Evolutionary conservation across 2,113 vertebrate genomes (phyloP).

Genomic region (Eurypyga helias): DNA sequence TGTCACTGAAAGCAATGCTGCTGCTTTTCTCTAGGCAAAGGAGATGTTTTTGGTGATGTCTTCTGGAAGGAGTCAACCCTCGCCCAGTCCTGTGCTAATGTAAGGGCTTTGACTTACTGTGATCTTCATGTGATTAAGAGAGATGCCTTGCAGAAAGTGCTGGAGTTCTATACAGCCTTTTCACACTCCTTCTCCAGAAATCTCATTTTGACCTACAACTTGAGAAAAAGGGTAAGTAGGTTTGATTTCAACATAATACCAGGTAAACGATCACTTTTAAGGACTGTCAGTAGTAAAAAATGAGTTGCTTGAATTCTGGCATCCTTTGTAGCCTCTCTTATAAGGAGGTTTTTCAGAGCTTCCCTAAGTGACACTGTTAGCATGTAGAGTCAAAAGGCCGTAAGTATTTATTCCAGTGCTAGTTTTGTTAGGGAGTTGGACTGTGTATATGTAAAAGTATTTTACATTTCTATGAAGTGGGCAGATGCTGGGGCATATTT

Average conservation of each 20-base stretch:
- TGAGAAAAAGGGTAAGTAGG: conserved; percentile 90
- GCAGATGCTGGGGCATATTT: neutral
- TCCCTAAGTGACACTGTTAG: neutral
- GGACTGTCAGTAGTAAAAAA: neutral
- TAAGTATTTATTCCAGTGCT: neutral
- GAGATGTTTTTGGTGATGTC: conserved; percentile 96
- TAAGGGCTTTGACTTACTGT: conserved; percentile 94
- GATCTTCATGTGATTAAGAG: conserved; percentile 96
- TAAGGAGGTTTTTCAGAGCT: neutral
- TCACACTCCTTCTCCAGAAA: conserved; percentile 94
- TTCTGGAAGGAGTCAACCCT: conserved; percentile 96
- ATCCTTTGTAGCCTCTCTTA: neutral
- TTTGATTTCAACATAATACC: neutral
- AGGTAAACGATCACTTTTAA: neutral
- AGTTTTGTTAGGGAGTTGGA: neutral
- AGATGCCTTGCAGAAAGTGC: conserved; percentile 93
- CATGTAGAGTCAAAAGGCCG: neutral
- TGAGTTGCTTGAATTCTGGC: neutral
- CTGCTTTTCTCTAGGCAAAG: conserved; percentile 84
- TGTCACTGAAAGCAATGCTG: neutral
- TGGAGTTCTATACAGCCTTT: conserved; percentile 95
- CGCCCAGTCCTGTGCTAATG: conserved; percentile 94
- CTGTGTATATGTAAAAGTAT: neutral
- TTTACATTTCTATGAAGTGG: neutral
- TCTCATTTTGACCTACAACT: conserved; percentile 94